Percentiles rank a stretch among this genome's conserved stretches.
Evolutionary conservation across 2,888 invertebrate genomes (phyloP).

Genomic region (Caenorhabditis doughertyi): DNA sequence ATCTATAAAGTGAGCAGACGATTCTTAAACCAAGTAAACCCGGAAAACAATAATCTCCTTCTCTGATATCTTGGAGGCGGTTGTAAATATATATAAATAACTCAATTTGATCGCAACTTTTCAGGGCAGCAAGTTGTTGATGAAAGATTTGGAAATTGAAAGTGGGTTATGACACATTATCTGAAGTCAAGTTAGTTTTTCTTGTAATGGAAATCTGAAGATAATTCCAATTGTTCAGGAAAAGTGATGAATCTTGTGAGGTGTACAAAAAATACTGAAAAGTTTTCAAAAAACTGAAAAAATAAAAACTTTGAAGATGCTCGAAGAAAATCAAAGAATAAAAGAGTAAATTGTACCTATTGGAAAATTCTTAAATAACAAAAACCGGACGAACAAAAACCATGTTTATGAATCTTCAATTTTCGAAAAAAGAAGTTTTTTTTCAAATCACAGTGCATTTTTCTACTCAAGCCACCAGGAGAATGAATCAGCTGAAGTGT

Average conservation of each 20-base stretch:
- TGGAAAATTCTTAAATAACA: too few relatives aligned
- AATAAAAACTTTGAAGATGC: too few relatives aligned
- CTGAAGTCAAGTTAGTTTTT: not conserved
- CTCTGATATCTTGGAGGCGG: not conserved
- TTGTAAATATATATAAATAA: slow-evolving; percentile 10
- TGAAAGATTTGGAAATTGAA: not conserved
- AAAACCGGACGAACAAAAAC: too few relatives aligned
- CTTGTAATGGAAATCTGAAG: not conserved
- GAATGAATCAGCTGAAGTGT: slow-evolving; percentile 52
- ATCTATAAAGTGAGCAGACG: not conserved
- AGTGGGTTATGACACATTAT: slow-evolving; percentile 1
- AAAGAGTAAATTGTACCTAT: too few relatives aligned
- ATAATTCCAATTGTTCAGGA: too few relatives aligned
- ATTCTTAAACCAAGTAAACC: slow-evolving; percentile 9
- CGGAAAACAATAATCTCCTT: slow-evolving; percentile 16
- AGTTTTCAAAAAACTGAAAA: too few relatives aligned
- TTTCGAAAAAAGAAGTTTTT: not conserved
- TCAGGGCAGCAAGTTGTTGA: not conserved
- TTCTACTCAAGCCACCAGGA: slow-evolving; percentile 53
- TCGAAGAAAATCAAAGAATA: too few relatives aligned
- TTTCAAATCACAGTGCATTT: not conserved
- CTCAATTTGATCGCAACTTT: slow-evolving; percentile 20
- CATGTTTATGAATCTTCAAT: too few relatives aligned
- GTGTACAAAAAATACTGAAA: too few relatives aligned
- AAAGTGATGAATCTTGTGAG: too few relatives aligned